Conservation (phyloP, 2,113 vertebrate genomes). For the Sisor rabdophorus region DNA sequence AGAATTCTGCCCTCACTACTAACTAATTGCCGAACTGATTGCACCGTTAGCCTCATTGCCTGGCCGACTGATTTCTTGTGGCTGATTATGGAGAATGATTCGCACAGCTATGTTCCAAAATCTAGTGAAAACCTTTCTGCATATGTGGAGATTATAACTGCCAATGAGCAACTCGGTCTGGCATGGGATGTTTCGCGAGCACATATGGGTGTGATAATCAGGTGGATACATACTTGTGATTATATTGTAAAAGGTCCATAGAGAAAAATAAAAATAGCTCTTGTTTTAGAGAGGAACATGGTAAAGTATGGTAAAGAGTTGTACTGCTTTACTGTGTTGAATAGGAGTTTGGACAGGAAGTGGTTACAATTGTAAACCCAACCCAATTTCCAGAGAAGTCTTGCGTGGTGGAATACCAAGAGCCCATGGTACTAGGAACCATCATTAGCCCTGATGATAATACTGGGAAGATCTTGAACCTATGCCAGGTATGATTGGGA, state of each 20-base stretch:
- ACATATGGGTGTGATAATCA: not conserved
- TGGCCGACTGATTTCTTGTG: too few species aligned
- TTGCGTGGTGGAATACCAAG: conserved; percentile 82
- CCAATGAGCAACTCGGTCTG: not conserved
- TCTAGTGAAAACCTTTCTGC: too few species aligned
- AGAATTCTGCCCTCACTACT: too few species aligned
- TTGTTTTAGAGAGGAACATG: not conserved
- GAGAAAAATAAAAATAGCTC: not conserved
- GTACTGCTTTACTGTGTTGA: conserved; percentile 37
- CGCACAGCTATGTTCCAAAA: too few species aligned
- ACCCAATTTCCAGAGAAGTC: conserved; percentile 85
- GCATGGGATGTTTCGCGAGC: not conserved
- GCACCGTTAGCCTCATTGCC: too few species aligned
- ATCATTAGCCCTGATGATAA: conserved; percentile 83
- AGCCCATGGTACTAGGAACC: conserved; percentile 89
- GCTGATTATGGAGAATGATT: too few species aligned
- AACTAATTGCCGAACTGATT: too few species aligned
- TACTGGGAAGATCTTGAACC: conserved; percentile 83
- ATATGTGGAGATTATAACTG: not conserved
- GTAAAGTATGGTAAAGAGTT: not conserved
- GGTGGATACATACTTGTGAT: not conserved
- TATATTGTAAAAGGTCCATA: not conserved
- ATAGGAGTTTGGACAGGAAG: conserved; percentile 79
- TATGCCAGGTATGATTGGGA: conserved; percentile 79
- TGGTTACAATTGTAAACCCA: conserved; percentile 90